phyloP scores from a whole-genome alignment of 2,888 invertebrate species.

The Drosophila hamatofila region DNA sequence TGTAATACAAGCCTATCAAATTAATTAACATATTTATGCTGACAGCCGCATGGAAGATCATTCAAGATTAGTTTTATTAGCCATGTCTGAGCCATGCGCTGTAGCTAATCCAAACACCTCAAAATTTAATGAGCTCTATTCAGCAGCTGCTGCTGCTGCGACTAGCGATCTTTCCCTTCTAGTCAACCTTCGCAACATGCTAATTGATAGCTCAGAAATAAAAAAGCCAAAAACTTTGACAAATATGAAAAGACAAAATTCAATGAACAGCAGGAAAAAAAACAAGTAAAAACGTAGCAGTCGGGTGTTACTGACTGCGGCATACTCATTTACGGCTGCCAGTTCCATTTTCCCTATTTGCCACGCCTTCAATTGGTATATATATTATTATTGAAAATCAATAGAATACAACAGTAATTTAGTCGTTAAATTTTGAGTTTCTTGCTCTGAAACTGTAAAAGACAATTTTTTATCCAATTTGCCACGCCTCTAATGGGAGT shows the following conservation, averaged over 20 bases:
- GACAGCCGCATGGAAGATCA: slow-evolving; percentile 17
- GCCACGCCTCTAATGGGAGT: no score
- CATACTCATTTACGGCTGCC: no score
- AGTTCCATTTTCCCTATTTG: no score
- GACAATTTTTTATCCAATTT: no score
- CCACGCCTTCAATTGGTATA: no score
- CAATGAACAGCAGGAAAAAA: slow-evolving; percentile 4
- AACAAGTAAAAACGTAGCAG: no score
- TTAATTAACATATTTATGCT: slow-evolving; percentile 27
- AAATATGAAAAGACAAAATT: slow-evolving; percentile 40
- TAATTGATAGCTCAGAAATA: slow-evolving; percentile 48
- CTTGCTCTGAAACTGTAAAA: no score
- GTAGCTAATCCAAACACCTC: slow-evolving; percentile 31
- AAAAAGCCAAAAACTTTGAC: slow-evolving; percentile 43
- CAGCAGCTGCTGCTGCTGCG: slow-evolving; percentile 6
- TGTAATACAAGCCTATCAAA: slow-evolving; percentile 9
- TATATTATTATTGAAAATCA: no score
- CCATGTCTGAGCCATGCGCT: not conserved
- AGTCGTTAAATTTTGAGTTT: no score
- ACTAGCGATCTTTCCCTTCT: slow-evolving; percentile 1
- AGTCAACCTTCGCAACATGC: slow-evolving; percentile 52
- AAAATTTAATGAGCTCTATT: slow-evolving; percentile 32
- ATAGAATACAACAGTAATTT: no score
- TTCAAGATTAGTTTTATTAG: slow-evolving; percentile 16
- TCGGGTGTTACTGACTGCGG: no score